Evolutionary conservation across 1,140 invertebrate genomes (phyloP), one percentile per base, ranked within the genome.

Genomic region (Stegodyphus mimosarum): DNA sequence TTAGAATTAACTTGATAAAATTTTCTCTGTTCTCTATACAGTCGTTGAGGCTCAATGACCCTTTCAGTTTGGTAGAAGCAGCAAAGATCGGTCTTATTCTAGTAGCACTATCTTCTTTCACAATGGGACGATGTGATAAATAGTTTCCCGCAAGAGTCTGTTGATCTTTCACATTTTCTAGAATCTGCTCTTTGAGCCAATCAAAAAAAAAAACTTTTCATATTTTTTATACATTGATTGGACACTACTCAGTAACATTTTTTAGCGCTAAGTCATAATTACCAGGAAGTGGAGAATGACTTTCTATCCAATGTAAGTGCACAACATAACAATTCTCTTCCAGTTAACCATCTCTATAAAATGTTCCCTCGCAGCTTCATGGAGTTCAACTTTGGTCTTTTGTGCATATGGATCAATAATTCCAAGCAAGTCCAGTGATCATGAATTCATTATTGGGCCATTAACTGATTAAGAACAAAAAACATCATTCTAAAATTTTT

Each of bases 201-300:
- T 88, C 87, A 1, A 88, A 17, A 51, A 91, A 88, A 17, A 90
- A 83, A 33, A n/a, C n/a, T 83, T 69, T 78, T 88, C 76, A 88
- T 91, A 90, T 6, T 89, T 85, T 53, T 90, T 77, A 55, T 86
- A 88, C 0, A 88, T 83, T 49, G 79, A 86, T n/a, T 85, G 90
- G 73, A 81, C 88, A 89, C 18, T 79, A 87, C 15, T 74, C 72
- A 75, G 73, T 70, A 7, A 89, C 81, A 78, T 88, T 86, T 64
- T 75, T 89, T 50, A 80, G 78, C 9, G 87, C 85, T 11, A 87
- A 15, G 0, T 83, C 60, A 67, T 83, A 78, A 79, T 90, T 89
- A n/a, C 18, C 60, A 5, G 86, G 86, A 53, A 88, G 64, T 5
- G 78, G 69, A 7, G 86, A 79, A 73, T 88, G 88, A 79, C 87